Evolutionary conservation across 2,113 vertebrate genomes (phyloP), one percentile per base, ranked within the genome.

Genomic region (Cettia cetti): DNA sequence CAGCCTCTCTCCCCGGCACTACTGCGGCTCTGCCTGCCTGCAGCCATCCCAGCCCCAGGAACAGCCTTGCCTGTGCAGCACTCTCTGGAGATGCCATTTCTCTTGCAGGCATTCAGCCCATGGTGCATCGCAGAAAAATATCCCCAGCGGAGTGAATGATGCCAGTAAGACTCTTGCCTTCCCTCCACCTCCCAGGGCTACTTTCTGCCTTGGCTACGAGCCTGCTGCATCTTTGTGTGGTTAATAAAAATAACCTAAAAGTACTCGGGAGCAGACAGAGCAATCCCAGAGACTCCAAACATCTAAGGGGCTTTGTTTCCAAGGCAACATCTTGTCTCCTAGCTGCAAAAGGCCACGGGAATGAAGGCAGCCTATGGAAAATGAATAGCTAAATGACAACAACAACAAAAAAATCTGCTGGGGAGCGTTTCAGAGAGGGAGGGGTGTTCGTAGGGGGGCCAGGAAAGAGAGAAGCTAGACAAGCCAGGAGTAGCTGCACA

Each of bases 281-380:
- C 89, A 94, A 95, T 96, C 87, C 93, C 54, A 95, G 96, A 97
- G 94, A 94, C 95, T 96, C 95, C 94, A 96, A 96, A 82, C 95
- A 97, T 96, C 94, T 86, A 97, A 97, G 95, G 97, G 97, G 97
- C 92, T 96, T 95, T 94, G 97, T 98, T 98, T 92, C 98, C 97
- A 97, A 97, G 97, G 98, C 90, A 98, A 98, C 97, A 57, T 69
- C 96, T 89, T 93, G 97, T 98, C 95, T 98, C 98, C 98, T 98
- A 97, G 97, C 97, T 98, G 98, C 97, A 89, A 96, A 94, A 93
- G 92, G 95, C 96, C 95, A 95, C 70, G 60, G 78, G 91, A 96
- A 94, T 83, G 86, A 95, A 97, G 95, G 95, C 94, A 97, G 97
- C 90, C 95, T 96, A 98, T 98, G 95, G 98, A 98, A 98, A 98